A percentile compares a stretch with the other conserved stretches of the same genome.
Conservation (phyloP, 2,888 invertebrate genomes). For the Tricholauxania praeusta region DNA sequence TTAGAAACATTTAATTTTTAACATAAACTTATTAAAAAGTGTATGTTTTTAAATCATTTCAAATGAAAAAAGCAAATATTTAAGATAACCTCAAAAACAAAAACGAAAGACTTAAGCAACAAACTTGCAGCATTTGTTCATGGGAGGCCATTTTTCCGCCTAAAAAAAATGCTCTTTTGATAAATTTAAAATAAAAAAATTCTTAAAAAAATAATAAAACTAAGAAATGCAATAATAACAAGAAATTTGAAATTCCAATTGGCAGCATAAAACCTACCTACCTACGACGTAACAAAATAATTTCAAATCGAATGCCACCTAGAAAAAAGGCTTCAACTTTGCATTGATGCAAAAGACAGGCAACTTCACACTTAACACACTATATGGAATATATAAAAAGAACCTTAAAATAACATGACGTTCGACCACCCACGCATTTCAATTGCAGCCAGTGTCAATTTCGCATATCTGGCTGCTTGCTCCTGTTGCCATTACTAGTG, state of each 20-base stretch:
- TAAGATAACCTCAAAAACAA: neutral
- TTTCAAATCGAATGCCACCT: constrained; percentile 28
- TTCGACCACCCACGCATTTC: constrained; percentile 32
- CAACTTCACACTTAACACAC: constrained; percentile 9
- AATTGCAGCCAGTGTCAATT: constrained; percentile 36
- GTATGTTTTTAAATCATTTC: too few relatives aligned
- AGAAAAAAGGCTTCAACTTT: constrained; percentile 30
- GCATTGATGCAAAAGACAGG: neutral
- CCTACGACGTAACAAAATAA: neutral
- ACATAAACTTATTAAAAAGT: neutral
- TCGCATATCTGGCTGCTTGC: constrained; percentile 27
- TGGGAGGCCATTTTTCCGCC: too few relatives aligned
- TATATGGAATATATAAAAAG: neutral
- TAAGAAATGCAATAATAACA: constrained; percentile 8
- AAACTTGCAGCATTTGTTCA: neutral
- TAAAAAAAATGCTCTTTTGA: neutral
- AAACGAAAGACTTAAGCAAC: constrained; percentile 21
- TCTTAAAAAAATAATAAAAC: neutral
- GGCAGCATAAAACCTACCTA: neutral
- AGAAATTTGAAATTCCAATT: constrained; percentile 37
- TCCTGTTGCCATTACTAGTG: neutral
- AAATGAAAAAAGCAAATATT: too few relatives aligned
- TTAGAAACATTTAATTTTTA: too few relatives aligned
- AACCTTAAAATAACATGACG: constrained; percentile 10
- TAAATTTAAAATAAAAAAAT: constrained; percentile 1